A percentile compares a stretch with the other conserved stretches of the same genome.
These are phyloP conservation scores for Heliocidaris erythrogramma DNA, from an alignment of 35 echinoderm and acorn worm genomes.

Conservation along the genomic window DNA sequence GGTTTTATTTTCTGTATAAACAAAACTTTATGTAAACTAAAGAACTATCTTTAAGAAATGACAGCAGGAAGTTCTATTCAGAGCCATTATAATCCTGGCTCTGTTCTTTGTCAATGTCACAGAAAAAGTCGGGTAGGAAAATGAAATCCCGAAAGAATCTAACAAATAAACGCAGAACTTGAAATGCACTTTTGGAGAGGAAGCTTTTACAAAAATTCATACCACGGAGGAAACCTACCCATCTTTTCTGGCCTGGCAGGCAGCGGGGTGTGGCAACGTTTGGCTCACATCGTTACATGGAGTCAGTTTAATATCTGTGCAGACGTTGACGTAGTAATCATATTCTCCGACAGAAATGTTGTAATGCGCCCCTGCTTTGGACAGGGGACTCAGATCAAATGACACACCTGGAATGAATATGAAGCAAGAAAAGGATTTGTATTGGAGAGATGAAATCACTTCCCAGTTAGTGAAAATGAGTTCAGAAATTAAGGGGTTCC, in stretches of 20 bases:
- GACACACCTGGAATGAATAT: slow-evolving; percentile 59
- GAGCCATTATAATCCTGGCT: no score
- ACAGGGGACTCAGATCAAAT: slow-evolving; percentile 82
- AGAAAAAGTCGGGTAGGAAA: no score
- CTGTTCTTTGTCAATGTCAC: no score
- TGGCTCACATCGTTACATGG: slow-evolving; percentile 44
- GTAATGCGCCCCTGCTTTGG: slow-evolving; percentile 3
- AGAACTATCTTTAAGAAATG: no score
- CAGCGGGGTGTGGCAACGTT: slow-evolving; percentile 36
- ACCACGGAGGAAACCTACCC: slow-evolving; percentile 49
- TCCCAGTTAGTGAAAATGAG: no score
- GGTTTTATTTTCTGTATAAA: no score
- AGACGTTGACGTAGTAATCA: slow-evolving; percentile 78
- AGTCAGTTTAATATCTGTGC: slow-evolving; percentile 41
- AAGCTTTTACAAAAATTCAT: neutral
- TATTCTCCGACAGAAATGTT: slow-evolving; percentile 42
- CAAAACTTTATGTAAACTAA: no score
- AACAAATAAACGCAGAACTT: no score
- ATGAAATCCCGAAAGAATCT: no score
- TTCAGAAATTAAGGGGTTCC: no score
- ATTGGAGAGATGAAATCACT: neutral
- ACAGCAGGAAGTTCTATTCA: no score
- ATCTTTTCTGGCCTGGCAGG: slow-evolving; percentile 64
- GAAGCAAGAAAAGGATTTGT: neutral
- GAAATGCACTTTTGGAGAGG: no score